These are phyloP conservation scores for Dorcus hopei DNA, from an alignment of 2,888 invertebrate species.

Conservation along the genomic window DNA sequence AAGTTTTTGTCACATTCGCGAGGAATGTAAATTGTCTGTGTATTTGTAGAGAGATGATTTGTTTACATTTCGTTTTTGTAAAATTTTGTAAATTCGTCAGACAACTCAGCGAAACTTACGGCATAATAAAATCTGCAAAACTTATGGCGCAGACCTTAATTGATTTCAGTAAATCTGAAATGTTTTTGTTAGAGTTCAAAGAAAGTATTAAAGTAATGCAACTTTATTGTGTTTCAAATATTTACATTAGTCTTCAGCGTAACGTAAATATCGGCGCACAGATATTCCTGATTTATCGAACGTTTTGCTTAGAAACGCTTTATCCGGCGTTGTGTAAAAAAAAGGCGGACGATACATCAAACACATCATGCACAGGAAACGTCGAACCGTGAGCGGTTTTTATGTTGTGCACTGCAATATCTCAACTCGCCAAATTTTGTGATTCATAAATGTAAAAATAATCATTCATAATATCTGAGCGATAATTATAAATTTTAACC, in stretches of 20 bases:
- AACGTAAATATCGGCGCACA: conserved; percentile 15
- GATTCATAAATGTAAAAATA: neutral
- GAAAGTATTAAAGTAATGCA: conserved; percentile 15
- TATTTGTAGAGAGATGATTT: no score
- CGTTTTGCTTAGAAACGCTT: conserved; percentile 10
- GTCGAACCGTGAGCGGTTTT: no score
- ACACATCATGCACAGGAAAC: neutral
- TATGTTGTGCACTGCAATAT: no score
- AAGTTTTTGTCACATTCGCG: no score
- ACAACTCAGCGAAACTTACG: neutral
- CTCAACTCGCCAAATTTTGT: no score
- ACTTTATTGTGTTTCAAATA: conserved; percentile 18
- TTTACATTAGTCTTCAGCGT: conserved; percentile 17
- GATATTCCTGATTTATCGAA: conserved; percentile 12
- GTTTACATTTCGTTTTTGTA: no score
- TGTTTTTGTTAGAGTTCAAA: conserved; percentile 12
- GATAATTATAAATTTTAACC: neutral
- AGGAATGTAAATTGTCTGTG: no score
- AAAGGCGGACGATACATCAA: conserved; percentile 9
- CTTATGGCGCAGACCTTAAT: neutral
- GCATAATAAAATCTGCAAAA: neutral
- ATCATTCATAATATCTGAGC: neutral
- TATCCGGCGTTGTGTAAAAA: conserved; percentile 2
- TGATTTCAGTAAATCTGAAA: neutral
- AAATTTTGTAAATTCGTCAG: no score